Conservation (phyloP, 1,140 invertebrate species). For the Pseudomyrmex concolor region DNA sequence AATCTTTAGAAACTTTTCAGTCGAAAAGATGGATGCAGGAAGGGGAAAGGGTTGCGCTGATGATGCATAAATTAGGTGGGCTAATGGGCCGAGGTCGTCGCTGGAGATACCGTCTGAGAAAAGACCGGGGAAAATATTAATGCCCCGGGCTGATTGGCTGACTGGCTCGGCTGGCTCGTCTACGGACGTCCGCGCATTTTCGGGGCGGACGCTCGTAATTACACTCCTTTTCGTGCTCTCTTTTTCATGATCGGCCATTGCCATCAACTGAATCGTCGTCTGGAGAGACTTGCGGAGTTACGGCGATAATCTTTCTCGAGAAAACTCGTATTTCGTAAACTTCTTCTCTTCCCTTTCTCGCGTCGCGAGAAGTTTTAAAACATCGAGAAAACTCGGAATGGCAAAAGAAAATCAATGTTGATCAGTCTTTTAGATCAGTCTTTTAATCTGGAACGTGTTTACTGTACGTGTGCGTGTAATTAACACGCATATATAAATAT, state of each 20-base stretch:
- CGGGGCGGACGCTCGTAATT: constrained; percentile 54
- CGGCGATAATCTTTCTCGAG: constrained; percentile 9
- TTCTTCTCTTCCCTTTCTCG: no score
- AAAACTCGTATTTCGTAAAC: background rate
- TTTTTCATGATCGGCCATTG: constrained; percentile 41
- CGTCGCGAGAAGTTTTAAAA: background rate
- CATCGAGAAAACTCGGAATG: background rate
- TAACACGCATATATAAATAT: no score
- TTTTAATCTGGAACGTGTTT: no score
- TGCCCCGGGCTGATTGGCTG: constrained; percentile 59
- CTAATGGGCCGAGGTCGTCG: constrained; percentile 77
- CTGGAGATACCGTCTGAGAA: constrained; percentile 69
- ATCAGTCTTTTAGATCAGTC: background rate
- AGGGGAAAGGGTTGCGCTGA: constrained; percentile 80
- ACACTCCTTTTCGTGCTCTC: constrained; percentile 43
- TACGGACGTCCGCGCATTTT: constrained; percentile 55
- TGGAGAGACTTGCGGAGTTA: background rate
- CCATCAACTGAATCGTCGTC: constrained; percentile 36
- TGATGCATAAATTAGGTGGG: constrained; percentile 82
- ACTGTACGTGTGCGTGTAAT: no score
- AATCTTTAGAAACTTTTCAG: constrained; percentile 82
- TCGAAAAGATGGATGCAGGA: constrained; percentile 82
- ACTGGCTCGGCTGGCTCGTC: constrained; percentile 25
- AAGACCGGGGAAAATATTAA: constrained; percentile 80
- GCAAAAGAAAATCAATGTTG: background rate